A percentile compares a stretch with the other conserved stretches of the same genome.
Conservation (phyloP, 2,113 vertebrate genomes). For the Colaptes auratus region DNA sequence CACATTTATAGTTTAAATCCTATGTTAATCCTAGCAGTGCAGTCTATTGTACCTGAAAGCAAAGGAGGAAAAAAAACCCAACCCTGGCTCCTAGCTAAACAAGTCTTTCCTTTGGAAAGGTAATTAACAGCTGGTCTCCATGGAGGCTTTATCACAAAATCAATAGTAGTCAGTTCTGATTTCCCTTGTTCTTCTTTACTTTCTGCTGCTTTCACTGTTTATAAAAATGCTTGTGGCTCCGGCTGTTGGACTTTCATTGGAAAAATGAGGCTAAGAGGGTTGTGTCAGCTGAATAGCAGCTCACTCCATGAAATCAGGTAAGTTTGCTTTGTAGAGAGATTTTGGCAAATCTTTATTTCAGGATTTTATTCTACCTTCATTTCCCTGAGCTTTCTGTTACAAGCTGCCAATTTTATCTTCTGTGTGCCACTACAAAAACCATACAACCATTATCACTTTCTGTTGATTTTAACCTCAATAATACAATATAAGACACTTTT, state of each 20-base stretch:
- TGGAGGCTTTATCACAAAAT: slow-evolving; percentile 62
- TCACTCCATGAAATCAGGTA: not conserved
- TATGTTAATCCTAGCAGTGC: not conserved
- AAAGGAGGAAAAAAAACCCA: not conserved
- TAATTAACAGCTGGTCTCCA: slow-evolving; percentile 52
- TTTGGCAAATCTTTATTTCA: not conserved
- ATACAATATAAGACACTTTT: not conserved
- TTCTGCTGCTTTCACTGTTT: slow-evolving; percentile 6
- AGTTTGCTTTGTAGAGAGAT: not conserved
- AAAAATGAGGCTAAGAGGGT: not conserved
- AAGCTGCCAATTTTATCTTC: not conserved
- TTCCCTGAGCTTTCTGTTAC: not conserved
- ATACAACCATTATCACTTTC: not conserved
- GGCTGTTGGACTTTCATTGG: not conserved
- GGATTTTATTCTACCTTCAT: not conserved
- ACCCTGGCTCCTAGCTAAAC: not conserved
- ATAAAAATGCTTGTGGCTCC: slow-evolving; percentile 35
- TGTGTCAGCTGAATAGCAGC: not conserved
- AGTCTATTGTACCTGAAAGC: not conserved
- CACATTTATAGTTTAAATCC: slow-evolving; percentile 12
- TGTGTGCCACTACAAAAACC: not conserved
- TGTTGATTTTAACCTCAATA: not conserved
- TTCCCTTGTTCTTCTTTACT: slow-evolving; percentile 21
- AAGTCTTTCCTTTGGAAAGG: slow-evolving; percentile 27
- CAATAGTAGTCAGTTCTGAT: slow-evolving; percentile 48